Conservation (phyloP, 2,113 vertebrate genomes). For the Triplophysa rosa region DNA sequence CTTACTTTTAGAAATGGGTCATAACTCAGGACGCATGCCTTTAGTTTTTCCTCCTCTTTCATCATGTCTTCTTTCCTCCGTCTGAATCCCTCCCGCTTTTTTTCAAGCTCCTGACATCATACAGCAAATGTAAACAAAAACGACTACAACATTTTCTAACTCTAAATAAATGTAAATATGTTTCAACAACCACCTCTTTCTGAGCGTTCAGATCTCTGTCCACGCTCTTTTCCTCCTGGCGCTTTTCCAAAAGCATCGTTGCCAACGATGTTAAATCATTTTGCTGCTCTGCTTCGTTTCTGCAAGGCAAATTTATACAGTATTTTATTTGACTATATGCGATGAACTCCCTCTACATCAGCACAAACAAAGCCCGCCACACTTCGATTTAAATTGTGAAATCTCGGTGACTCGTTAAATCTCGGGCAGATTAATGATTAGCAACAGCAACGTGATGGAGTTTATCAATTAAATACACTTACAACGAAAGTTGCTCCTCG, state of each 20-base stretch:
- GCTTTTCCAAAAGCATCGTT: slow-evolving; percentile 68
- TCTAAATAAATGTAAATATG: background rate
- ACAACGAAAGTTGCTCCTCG: slow-evolving; percentile 60
- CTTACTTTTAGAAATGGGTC: slow-evolving; percentile 75
- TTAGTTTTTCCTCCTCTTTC: slow-evolving; percentile 60
- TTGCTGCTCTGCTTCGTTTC: slow-evolving; percentile 24
- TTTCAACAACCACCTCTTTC: slow-evolving; percentile 69
- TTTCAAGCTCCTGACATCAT: slow-evolving; percentile 66
- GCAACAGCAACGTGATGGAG: background rate
- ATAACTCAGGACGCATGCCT: slow-evolving; percentile 63
- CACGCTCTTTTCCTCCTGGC: slow-evolving; percentile 56
- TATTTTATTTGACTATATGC: background rate
- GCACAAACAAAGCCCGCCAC: background rate
- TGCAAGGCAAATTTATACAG: slow-evolving; percentile 37
- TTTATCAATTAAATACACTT: slow-evolving; percentile 27
- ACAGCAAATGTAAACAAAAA: background rate
- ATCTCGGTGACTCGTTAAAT: background rate
- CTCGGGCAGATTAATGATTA: background rate
- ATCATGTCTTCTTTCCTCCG: slow-evolving; percentile 63
- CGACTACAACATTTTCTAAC: background rate
- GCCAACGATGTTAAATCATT: background rate
- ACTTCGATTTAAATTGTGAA: background rate
- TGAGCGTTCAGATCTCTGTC: slow-evolving; percentile 56
- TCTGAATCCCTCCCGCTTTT: slow-evolving; percentile 65
- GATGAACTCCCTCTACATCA: background rate